A percentile compares a stretch with the other conserved stretches of the same genome.
phyloP scores from a whole-genome alignment of 2,797 vertebrate genomes.

The Pseudopleuronectes americanus region DNA sequence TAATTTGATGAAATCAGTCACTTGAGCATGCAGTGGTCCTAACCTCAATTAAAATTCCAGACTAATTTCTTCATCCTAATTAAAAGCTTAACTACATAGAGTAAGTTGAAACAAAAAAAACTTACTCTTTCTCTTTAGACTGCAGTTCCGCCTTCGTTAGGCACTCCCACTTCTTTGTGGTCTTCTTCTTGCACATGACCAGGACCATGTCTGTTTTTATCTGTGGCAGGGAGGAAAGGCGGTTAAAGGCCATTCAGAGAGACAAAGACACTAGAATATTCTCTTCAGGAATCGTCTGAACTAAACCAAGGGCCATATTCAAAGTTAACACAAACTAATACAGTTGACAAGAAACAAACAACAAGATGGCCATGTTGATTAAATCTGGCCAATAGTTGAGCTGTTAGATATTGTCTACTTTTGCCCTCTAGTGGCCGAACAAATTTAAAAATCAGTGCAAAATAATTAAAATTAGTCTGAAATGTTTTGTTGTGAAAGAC shows the following conservation, averaged over 20 bases:
- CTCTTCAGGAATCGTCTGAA: background rate
- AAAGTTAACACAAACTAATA: background rate
- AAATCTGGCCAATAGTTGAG: background rate
- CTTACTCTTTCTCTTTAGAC: conserved; percentile 97
- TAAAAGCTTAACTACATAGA: background rate
- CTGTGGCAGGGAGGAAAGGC: conserved; percentile 69
- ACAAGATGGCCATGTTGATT: too few relatives aligned
- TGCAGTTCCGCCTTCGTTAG: conserved; percentile 94
- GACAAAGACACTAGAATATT: background rate
- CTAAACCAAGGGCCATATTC: background rate
- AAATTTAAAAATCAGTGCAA: too few relatives aligned
- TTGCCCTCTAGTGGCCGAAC: background rate
- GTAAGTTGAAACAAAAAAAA: background rate
- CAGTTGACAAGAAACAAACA: background rate
- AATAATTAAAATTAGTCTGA: too few relatives aligned
- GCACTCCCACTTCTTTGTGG: conserved; percentile 93
- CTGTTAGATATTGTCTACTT: background rate
- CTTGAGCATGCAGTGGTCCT: too few relatives aligned
- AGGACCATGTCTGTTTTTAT: conserved; percentile 95
- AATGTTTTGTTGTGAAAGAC: too few relatives aligned
- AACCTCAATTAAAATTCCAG: background rate
- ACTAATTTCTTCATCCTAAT: background rate
- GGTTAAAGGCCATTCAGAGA: background rate
- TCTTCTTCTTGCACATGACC: conserved; percentile 93
- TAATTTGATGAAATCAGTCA: too few relatives aligned